Base-by-base conservation (phyloP, 2,888 invertebrate genomes). In the Halictus ligatus region DNA sequence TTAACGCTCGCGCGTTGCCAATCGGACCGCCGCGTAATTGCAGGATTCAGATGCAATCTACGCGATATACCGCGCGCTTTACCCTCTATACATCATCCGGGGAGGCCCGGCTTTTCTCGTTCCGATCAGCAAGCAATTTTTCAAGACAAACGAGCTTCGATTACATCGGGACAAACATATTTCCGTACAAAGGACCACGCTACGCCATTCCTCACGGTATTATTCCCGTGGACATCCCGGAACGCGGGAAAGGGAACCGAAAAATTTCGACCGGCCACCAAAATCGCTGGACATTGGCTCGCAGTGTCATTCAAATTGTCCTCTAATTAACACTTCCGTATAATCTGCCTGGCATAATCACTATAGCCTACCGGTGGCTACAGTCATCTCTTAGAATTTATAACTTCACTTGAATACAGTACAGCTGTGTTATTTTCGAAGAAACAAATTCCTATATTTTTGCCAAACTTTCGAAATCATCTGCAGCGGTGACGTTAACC, bases 1-100 rank as follows among this genome's bases (percentile, higher is more conserved):
- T 81, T 85, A 79, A 84, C 85, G 85, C 72, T 29, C 74, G 75
- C 74, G 40, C 80, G 83, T 78, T 79, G 76, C 73, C 85, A 77
- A 80, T 21, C 84, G 84, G 25, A 35, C 40, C 80, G 58, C 69
- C 69, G 67, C 79, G 85, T 80, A 85, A 85, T 85, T 85, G 85
- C 85, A 54, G 85, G 85, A 85, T 85, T 85, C 85, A 73, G 85
- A 85, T 85, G 85, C 85, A 80, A 85, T 85, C 85, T 76, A 76
- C 43, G 58, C 77, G 81, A 81, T 69, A 81, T 69, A 71, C 78
- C 13, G 74, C 78, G 74, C 76, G 85, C 80, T 85, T 85, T 80
- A 35, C 74, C 80, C 76, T 60, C 78, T 40, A 85, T 85, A 85
- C 80, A 85, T 85, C 85, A 85, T 85, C 64, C 75, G 8, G 46